Evolutionary conservation across 2,113 vertebrate species (phyloP).

Genomic region (Siniperca knerii): DNA sequence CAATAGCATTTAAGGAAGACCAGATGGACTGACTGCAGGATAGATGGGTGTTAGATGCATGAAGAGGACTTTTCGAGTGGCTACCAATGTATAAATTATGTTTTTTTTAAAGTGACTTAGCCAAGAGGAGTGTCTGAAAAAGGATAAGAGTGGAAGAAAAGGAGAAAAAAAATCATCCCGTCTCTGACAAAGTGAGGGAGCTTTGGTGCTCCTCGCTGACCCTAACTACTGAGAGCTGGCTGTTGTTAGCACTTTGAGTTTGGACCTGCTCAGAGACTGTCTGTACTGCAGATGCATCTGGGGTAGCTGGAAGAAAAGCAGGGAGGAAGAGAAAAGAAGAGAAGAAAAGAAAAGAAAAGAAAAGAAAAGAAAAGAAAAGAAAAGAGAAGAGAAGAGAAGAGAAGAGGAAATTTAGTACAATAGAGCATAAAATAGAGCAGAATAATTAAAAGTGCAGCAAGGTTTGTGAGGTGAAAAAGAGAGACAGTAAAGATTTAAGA

Average conservation of each 20-base stretch:
- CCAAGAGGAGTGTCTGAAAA: constrained; percentile 18
- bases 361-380: constrained; percentile 1
- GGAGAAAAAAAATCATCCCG: constrained; percentile 49
- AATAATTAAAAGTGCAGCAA: constrained; percentile 6
- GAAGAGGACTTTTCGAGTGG: constrained; percentile 14
- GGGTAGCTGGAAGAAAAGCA: constrained; percentile 73
- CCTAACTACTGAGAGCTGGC: constrained; percentile 81
- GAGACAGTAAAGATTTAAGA: constrained; percentile 5
- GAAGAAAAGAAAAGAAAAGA: constrained; percentile 15
- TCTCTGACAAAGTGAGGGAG: constrained; percentile 79
- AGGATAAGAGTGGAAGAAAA: constrained; percentile 36
- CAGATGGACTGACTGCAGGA: neutral
- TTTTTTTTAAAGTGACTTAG: constrained; percentile 5
- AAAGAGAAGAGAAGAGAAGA: constrained; percentile 7
- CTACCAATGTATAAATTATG: neutral
- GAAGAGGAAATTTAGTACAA: constrained; percentile 27
- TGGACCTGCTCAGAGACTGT: constrained; percentile 88
- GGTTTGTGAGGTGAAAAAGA: constrained; percentile 13
- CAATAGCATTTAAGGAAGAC: neutral
- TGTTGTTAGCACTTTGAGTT: constrained; percentile 70
- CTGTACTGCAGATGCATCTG: constrained; percentile 82
- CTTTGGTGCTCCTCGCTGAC: constrained; percentile 85
- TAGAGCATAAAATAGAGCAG: constrained; percentile 13
- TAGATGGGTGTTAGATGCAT: neutral
- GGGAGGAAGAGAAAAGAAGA: constrained; percentile 18